phyloP scores from a whole-genome alignment of 2,888 invertebrate genomes.

The Muscina levida region DNA sequence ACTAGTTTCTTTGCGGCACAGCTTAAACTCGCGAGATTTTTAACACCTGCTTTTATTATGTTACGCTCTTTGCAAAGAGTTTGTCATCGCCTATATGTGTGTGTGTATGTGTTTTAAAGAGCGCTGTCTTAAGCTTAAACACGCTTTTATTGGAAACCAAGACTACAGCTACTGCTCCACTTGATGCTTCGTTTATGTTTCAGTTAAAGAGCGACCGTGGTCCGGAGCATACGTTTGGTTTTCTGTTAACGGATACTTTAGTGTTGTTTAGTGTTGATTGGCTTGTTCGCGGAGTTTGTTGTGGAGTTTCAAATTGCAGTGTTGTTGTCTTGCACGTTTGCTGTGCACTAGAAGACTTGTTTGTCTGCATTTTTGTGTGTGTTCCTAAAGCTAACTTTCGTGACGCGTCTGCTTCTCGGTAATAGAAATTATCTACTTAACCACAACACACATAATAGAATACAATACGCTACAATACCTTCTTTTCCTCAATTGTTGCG shows the following conservation, averaged over 20 bases:
- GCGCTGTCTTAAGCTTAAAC: background rate
- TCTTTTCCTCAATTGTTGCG: slow-evolving; percentile 13
- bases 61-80: background rate
- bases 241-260: slow-evolving; percentile 21
- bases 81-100: too few relatives aligned
- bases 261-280: background rate
- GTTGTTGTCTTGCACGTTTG: slow-evolving; percentile 8
- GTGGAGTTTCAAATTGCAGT: background rate
- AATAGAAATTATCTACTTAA: slow-evolving; percentile 49
- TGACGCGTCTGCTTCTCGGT: slow-evolving; percentile 59
- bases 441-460: too few relatives aligned
- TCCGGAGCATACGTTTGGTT: slow-evolving; percentile 38
- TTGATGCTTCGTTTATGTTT: slow-evolving; percentile 59
- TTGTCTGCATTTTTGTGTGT: slow-evolving; percentile 61
- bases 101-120: background rate
- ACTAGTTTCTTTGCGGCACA: slow-evolving; percentile 47
- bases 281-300: background rate
- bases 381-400: slow-evolving; percentile 50
- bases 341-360: slow-evolving; percentile 47
- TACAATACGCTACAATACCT: too few relatives aligned
- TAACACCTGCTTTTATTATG: slow-evolving; percentile 51
- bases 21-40: slow-evolving; percentile 43
- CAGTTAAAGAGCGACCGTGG: slow-evolving; percentile 62
- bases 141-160: background rate
- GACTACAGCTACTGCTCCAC: slow-evolving; percentile 40